Evolutionary conservation across 2,113 vertebrate species (phyloP).

Genomic region (Pseudorasbora parva): DNA sequence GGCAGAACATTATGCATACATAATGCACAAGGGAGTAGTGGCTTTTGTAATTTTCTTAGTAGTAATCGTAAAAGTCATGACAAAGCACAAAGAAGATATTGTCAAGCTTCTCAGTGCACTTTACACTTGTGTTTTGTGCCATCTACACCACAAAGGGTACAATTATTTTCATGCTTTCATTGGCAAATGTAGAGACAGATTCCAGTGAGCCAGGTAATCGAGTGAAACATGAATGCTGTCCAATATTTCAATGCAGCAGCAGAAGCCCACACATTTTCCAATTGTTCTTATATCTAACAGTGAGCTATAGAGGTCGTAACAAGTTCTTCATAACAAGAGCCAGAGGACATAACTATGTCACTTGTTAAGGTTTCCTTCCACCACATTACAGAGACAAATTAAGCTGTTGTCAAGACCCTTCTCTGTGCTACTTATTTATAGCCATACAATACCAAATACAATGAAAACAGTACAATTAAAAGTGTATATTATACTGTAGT

Average conservation of each 20-base stretch:
- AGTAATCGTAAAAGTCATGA: not conserved
- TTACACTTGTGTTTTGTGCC: not conserved
- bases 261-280: slow-evolving; percentile 40
- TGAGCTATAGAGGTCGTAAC: not conserved
- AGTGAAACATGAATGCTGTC: slow-evolving; percentile 18
- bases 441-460: not conserved
- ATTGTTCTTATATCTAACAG: slow-evolving; percentile 29
- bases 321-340: slow-evolving; percentile 33
- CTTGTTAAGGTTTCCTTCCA: not conserved
- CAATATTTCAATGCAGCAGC: slow-evolving; percentile 20
- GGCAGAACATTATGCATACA: not conserved
- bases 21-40: not conserved
- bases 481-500: not conserved
- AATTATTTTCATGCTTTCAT: slow-evolving; percentile 26
- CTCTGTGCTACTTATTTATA: not conserved
- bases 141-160: slow-evolving; percentile 11
- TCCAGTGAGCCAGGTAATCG: not conserved
- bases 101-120: not conserved
- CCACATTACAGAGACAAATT: not conserved
- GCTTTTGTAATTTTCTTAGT: not conserved
- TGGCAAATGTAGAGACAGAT: not conserved
- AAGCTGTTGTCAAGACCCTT: not conserved
- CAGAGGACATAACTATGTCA: slow-evolving; percentile 10
- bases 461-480: not conserved
- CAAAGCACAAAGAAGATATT: not conserved